These are phyloP conservation scores for Anas bernieri DNA, from an alignment of 2,797 vertebrate species.

Conservation along the genomic window DNA sequence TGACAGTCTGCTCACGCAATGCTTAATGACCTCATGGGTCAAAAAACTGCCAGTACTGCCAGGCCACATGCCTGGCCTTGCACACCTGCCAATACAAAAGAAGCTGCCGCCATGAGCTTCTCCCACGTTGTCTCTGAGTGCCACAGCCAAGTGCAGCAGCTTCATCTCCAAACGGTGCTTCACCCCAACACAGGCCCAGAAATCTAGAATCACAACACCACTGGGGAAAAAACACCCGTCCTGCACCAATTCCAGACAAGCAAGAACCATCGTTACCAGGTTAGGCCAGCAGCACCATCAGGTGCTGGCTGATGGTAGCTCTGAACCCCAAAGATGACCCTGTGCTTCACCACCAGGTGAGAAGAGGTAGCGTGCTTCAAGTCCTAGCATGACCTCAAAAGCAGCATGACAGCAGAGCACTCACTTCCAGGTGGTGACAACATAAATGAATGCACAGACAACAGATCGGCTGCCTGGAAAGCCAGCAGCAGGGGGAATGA, in stretches of 20 bases:
- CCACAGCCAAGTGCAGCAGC: fast-evolving
- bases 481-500: not conserved
- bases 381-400: not conserved
- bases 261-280: not conserved
- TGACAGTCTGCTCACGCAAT: fast-evolving
- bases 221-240: fast-evolving
- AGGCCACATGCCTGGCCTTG: not conserved
- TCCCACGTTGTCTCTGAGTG: not conserved
- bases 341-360: fast-evolving
- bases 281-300: fast-evolving
- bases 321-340: fast-evolving
- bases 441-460: fast-evolving
- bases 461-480: not conserved
- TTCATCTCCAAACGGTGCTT: not conserved
- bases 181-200: not conserved
- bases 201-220: not conserved
- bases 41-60: not conserved
- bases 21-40: not conserved
- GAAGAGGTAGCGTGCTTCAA: not conserved
- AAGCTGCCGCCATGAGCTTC: fast-evolving
- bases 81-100: fast-evolving
- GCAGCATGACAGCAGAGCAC: not conserved
- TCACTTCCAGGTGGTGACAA: not conserved
- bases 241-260: fast-evolving
- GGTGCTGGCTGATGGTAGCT: fast-evolving